Evolutionary conservation across 2,888 invertebrate genomes (phyloP), one percentile per base, ranked within the genome.

Genomic region (Didymodactylos carnosus): DNA sequence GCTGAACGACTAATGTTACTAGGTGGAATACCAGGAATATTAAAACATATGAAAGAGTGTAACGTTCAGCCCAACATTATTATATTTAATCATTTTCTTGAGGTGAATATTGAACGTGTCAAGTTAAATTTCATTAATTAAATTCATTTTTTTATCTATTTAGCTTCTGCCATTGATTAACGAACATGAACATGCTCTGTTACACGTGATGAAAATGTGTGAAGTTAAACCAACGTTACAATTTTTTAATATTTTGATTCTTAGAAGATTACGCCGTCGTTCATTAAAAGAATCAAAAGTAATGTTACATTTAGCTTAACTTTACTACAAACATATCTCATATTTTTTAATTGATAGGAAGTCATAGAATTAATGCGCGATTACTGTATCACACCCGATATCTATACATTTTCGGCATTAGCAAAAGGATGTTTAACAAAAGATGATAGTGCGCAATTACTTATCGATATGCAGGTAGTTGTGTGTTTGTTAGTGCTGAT

Each of bases 371-470:
- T 84, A 69, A 78, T 81, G 72, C 69, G 71, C 8, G 73, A 75
- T 23, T 35, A 77, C 19, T 72, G 76, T 16, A 51, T 81, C 25
- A 62, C 73, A 14, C 79, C 80, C 2, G 78, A 80, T 75, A 77
- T 79, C 49, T 72, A 90, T 78, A 94, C 94, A 0, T 94, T 90
- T 85, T 93, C 92, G 53, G 88, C 90, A 2, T 82, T 94, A 75
- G 89, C 94, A 0, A 83, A 92, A 79, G 88, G 90, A 16, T 94
- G 94, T 81, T 84, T 83, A 75, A 88, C 86, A 8, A 85, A 86
- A 77, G 85, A 86, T 40, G 86, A 88, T 78, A 90, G 89, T 7
- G 82, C 85, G 71, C 84, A 87, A 77, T 85, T 94, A 13, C 80
- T 93, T 0, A 81, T 84, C 43, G 87, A 89, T 80, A 90, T 94